phyloP scores from a whole-genome alignment of 2,113 vertebrate species.

The Mandrillus leucophaeus region DNA sequence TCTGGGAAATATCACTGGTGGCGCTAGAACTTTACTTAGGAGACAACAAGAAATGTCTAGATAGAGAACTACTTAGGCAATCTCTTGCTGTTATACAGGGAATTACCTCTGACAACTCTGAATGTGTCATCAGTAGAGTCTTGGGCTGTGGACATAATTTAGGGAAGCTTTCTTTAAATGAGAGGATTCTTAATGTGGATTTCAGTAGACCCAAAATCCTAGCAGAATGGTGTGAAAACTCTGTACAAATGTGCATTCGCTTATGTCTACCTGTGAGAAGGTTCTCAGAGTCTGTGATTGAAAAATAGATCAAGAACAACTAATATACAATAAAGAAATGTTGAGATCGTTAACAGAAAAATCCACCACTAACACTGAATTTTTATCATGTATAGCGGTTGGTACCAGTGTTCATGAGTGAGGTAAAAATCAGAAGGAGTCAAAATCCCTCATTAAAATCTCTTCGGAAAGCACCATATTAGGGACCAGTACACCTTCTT shows the following conservation, averaged over 20 bases:
- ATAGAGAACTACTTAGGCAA: conserved; percentile 45
- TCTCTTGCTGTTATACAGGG: conserved; percentile 25
- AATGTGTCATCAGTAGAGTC: neutral
- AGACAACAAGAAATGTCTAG: conserved; percentile 19
- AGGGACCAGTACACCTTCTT: neutral
- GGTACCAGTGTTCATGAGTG: neutral
- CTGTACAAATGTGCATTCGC: neutral
- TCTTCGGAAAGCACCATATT: neutral
- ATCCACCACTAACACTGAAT: neutral
- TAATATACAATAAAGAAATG: neutral
- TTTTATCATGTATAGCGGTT: neutral
- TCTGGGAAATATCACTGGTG: conserved; percentile 53
- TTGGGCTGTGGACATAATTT: neutral
- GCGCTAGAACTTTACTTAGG: conserved; percentile 32
- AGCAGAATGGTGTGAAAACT: neutral
- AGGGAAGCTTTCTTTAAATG: neutral
- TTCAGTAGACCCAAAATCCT: neutral
- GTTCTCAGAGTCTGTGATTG: neutral
- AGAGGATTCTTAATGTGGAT: neutral
- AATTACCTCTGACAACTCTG: conserved; percentile 48
- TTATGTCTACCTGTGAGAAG: neutral
- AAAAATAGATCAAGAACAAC: conserved; percentile 5
- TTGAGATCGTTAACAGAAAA: neutral
- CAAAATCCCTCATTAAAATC: neutral
- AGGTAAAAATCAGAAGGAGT: neutral